Evolutionary conservation across 2,888 invertebrate genomes (phyloP), one percentile per base, ranked within the genome.

Genomic region (Leucophenga maculata): DNA sequence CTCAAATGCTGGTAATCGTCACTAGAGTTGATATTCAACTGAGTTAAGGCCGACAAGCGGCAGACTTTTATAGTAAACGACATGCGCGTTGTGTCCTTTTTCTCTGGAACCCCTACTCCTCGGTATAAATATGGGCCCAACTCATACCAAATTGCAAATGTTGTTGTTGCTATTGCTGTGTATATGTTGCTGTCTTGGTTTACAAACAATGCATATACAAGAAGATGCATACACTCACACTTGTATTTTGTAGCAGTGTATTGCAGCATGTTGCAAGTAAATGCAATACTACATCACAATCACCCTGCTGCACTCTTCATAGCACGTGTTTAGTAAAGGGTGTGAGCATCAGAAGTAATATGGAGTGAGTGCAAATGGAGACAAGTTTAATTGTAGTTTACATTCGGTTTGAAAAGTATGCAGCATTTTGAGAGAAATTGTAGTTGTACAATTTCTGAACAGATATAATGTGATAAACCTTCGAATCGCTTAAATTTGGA

Each of bases 31-130:
- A 76, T 74, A 73, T 72, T 75, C 83, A 81, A 81, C 80, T 81
- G 80, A 81, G 77, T 82, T 77, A 77, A 74, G 69, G 74, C 80
- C 81, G 72, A 81, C 82, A 78, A 82, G 73, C 78, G 78, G 77
- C 77, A 78, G 80, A 81, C 80, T 81, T 81, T 81, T 81, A 81
- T 81, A 81, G 83, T 74, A 83, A 81, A 80, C 79, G 81, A 73
- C 83, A 80, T 80, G 80, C 80, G 80, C 83, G 39, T 39, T 39
- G 39, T 39, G 8, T 39, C 3, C 39, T 39, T 39, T 8, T 3
- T 39, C 39, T 39, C 39, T 8, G 6, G 8, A 8, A 6, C 11
- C 18, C 55, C 18, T n/a, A 55, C 20, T 18, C 6, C 16, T 13
- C 14, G 6, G 16, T 6, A 22, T 20, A 55, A 55, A 55, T 14